Conservation (phyloP, 2,797 vertebrate genomes). For the Myiotriccus ornatus region DNA sequence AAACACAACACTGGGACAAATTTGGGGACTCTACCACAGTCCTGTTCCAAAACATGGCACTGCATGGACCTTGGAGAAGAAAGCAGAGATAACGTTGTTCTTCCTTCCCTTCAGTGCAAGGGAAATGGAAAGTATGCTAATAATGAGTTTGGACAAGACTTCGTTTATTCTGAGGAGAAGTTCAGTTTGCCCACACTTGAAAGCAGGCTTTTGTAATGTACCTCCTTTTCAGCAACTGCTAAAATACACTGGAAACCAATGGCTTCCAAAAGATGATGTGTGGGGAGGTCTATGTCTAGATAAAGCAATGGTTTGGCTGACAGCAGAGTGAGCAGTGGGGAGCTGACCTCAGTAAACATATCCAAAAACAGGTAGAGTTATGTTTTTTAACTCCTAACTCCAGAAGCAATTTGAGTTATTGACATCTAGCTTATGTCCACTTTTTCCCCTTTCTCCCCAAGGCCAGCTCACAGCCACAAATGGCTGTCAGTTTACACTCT, state of each 20-base stretch:
- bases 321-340: neutral
- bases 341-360: neutral
- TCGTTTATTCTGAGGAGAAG: neutral
- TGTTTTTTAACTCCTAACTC: neutral
- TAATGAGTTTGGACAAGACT: neutral
- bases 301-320: neutral
- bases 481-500: neutral
- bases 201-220: neutral
- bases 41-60: neutral
- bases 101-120: neutral
- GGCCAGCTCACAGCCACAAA: neutral
- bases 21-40: neutral
- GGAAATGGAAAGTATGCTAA: neutral
- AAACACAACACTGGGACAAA: neutral
- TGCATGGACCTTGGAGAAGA: neutral
- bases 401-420: neutral
- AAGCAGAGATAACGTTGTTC: neutral
- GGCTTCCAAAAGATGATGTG: neutral
- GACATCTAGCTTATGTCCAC: neutral
- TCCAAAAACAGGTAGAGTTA: neutral
- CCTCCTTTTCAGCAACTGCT: neutral
- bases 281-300: neutral
- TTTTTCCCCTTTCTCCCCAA: neutral
- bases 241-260: neutral
- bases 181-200: neutral